phyloP scores from a whole-genome alignment of 2,113 vertebrate species.

The Rallus limicola region DNA sequence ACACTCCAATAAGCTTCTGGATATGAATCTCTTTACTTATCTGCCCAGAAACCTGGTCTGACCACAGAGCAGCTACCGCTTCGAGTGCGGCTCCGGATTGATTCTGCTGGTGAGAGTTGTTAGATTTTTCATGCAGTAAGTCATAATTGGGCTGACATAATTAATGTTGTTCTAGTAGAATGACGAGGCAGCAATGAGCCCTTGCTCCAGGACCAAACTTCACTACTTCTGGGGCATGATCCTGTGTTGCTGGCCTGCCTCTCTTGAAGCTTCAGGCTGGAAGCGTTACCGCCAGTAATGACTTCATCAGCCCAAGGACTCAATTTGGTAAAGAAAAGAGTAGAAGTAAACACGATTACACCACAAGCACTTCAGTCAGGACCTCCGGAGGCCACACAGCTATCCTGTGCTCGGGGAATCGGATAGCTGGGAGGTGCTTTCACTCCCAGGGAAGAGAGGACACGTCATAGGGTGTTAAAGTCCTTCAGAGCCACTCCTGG shows the following conservation, averaged over 20 bases:
- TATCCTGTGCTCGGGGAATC: rapidly evolving
- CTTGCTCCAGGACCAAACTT: background rate
- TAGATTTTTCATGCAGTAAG: background rate
- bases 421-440: background rate
- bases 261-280: background rate
- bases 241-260: background rate
- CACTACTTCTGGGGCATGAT: background rate
- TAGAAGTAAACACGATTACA: background rate
- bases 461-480: rapidly evolving
- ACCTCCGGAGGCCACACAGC: background rate
- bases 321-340: background rate
- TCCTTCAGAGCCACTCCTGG: background rate
- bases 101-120: background rate
- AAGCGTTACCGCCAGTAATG: rapidly evolving
- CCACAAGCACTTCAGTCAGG: rapidly evolving
- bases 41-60: background rate
- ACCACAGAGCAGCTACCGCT: rapidly evolving
- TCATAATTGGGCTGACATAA: rapidly evolving
- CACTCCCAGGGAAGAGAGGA: background rate
- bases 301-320: background rate
- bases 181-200: background rate
- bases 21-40: background rate
- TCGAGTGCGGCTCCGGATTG: rapidly evolving
- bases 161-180: background rate
- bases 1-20: background rate